These are phyloP conservation scores for Eupristina koningsbergeri DNA, from an alignment of 1,140 invertebrate species.

Conservation along the genomic window DNA sequence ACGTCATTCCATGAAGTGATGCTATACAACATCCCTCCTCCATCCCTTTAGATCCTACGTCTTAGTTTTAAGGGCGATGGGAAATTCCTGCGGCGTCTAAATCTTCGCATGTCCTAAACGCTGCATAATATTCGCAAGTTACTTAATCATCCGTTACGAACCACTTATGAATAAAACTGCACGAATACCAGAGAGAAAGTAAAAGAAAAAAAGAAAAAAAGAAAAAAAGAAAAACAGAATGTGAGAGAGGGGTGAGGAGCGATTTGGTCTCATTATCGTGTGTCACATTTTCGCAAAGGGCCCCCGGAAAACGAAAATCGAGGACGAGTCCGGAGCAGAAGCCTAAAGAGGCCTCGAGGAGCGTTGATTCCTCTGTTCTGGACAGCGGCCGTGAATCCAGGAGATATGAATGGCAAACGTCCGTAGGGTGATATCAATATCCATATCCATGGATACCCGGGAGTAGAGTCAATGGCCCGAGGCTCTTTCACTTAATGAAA, in stretches of 20 bases:
- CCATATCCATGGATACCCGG: not conserved
- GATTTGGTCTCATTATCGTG: conserved; percentile 43
- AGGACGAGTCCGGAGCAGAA: conserved; percentile 6
- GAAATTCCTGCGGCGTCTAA: conserved; percentile 37
- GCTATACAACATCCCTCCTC: not conserved
- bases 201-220: not conserved
- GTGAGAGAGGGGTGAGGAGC: not conserved
- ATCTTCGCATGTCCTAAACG: not conserved
- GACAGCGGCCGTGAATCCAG: not conserved
- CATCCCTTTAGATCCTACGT: not conserved
- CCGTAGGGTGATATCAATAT: not conserved
- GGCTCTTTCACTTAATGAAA: conserved; percentile 45
- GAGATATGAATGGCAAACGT: conserved; percentile 34
- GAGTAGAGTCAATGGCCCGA: conserved; percentile 11
- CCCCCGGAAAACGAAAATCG: conserved; percentile 39
- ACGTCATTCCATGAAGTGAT: conserved; percentile 13
- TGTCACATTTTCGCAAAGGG: not conserved
- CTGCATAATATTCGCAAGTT: conserved; percentile 31
- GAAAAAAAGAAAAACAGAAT: not conserved
- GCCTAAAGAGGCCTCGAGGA: conserved; percentile 1
- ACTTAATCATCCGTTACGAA: conserved; percentile 28
- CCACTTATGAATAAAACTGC: not conserved
- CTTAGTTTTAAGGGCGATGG: not conserved
- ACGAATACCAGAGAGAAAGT: not conserved
- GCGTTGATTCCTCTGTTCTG: conserved; percentile 48